Percentiles rank a stretch among this genome's conserved stretches.
Evolutionary conservation across 1,140 invertebrate genomes (phyloP).

Genomic region (Linepithema humile): DNA sequence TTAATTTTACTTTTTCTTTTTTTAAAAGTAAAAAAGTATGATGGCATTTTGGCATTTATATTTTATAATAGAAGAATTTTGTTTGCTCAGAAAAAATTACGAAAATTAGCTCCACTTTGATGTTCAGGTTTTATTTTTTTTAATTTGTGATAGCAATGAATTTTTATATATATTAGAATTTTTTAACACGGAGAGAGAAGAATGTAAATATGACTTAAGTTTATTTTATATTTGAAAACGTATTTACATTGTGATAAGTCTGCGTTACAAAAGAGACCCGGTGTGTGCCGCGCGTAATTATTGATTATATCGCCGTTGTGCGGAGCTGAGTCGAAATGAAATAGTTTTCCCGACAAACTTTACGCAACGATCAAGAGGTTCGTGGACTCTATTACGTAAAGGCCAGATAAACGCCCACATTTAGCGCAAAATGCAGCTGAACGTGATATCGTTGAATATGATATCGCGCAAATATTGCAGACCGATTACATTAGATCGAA

Average conservation of each 20-base stretch:
- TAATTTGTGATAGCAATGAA: too few relatives aligned
- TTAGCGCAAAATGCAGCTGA: not conserved
- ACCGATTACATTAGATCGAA: slow-evolving; percentile 10
- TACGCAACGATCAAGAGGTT: slow-evolving; percentile 1
- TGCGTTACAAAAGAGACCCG: not conserved
- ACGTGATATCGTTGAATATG: slow-evolving; percentile 6
- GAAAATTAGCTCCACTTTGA: not conserved
- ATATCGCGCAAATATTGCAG: slow-evolving; percentile 13
- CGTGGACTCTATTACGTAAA: not conserved
- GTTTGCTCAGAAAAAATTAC: not conserved
- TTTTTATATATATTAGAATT: not conserved
- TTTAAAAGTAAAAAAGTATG: too few relatives aligned
- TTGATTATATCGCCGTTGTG: not conserved
- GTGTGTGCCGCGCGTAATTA: not conserved
- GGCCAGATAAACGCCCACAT: not conserved
- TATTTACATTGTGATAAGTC: not conserved
- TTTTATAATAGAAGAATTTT: not conserved
- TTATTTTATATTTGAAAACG: not conserved
- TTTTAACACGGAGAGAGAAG: not conserved
- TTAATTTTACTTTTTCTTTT: not conserved
- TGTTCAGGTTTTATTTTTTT: too few relatives aligned
- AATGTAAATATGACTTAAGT: not conserved
- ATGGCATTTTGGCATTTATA: not conserved
- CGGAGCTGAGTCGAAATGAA: not conserved
- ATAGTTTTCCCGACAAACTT: slow-evolving; percentile 12